Conservation (phyloP, 1,140 invertebrate species). For the Drosophila quadrilineata region DNA sequence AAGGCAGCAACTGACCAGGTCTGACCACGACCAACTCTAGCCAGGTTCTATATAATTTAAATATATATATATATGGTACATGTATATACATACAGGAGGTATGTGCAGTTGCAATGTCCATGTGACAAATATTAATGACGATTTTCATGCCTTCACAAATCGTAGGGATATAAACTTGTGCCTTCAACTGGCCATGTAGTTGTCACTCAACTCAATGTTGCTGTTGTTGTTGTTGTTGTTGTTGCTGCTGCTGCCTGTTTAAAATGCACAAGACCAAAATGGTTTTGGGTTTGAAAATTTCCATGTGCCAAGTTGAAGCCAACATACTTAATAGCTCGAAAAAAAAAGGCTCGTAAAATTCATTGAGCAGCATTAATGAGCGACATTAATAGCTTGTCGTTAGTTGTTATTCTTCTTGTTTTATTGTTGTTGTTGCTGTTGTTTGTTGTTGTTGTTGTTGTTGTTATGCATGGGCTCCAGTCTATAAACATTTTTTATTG, state of each 20-base stretch:
- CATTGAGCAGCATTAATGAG: conserved; percentile 79
- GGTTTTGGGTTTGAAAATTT: conserved; percentile 49
- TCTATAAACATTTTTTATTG: conserved; percentile 72
- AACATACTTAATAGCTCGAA: conserved; percentile 19
- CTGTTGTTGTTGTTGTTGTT: conserved; percentile 29
- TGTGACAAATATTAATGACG: conserved; percentile 80
- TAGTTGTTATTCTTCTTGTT: conserved; percentile 35
- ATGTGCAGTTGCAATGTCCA: conserved; percentile 61
- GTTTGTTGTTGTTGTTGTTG: conserved; percentile 29
- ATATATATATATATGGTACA: too few relatives aligned
- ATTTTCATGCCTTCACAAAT: conserved; percentile 76
- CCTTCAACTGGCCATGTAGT: conserved; percentile 16
- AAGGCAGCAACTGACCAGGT: conserved; percentile 19
- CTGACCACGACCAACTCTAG: conserved; percentile 32
- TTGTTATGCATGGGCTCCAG: conserved; percentile 8
- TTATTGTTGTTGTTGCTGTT: conserved; percentile 36
- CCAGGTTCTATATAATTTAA: conserved; percentile 65
- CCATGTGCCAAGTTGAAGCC: conserved; percentile 41
- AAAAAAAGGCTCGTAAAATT: conserved; percentile 71
- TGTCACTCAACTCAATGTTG: conserved; percentile 10
- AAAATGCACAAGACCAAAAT: conserved; percentile 61
- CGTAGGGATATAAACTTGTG: not conserved
- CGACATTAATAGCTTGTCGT: conserved; percentile 76
- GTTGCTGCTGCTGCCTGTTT: conserved; percentile 41
- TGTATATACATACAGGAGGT: too few relatives aligned